Percentiles rank a stretch among this genome's conserved stretches.
These are phyloP conservation scores for Falcunculus frontatus DNA, from an alignment of 2,113 vertebrate genomes.

Conservation along the genomic window DNA sequence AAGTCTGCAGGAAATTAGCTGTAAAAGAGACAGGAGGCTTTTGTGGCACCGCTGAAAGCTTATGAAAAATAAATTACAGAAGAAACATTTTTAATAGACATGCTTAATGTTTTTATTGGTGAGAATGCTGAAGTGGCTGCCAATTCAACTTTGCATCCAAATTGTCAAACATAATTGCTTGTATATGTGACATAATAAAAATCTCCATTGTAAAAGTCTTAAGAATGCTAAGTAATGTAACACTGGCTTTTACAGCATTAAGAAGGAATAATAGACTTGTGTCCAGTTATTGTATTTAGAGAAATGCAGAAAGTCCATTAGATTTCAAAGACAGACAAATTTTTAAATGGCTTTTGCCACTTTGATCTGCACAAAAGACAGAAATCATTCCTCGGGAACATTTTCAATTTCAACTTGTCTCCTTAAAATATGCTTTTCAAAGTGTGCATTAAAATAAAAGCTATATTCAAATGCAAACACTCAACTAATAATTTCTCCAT, in stretches of 20 bases:
- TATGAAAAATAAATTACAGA: slow-evolving; percentile 44
- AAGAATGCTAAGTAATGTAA: slow-evolving; percentile 46
- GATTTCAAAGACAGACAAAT: slow-evolving; percentile 61
- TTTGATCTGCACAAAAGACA: slow-evolving; percentile 59
- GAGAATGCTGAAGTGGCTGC: slow-evolving; percentile 33
- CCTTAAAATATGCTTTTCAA: slow-evolving; percentile 60
- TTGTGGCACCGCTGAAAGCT: slow-evolving; percentile 28
- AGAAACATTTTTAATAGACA: slow-evolving; percentile 51
- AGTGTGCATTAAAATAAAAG: slow-evolving; percentile 56
- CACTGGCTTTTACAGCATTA: slow-evolving; percentile 50
- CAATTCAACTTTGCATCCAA: slow-evolving; percentile 51
- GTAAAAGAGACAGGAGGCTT: slow-evolving; percentile 5
- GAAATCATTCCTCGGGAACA: slow-evolving; percentile 38
- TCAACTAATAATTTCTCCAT: slow-evolving; percentile 29
- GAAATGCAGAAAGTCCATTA: slow-evolving; percentile 57
- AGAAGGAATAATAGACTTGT: slow-evolving; percentile 63
- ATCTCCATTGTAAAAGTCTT: slow-evolving; percentile 43
- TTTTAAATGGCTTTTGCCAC: slow-evolving; percentile 49
- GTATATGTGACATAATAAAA: slow-evolving; percentile 49
- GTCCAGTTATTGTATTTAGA: slow-evolving; percentile 52
- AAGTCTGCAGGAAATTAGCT: background rate
- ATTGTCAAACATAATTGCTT: slow-evolving; percentile 64
- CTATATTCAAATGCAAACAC: slow-evolving; percentile 41
- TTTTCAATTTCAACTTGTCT: slow-evolving; percentile 36
- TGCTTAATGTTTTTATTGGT: slow-evolving; percentile 55